Evolutionary conservation across 2,888 invertebrate species (phyloP).

Genomic region (Plebejus anna): DNA sequence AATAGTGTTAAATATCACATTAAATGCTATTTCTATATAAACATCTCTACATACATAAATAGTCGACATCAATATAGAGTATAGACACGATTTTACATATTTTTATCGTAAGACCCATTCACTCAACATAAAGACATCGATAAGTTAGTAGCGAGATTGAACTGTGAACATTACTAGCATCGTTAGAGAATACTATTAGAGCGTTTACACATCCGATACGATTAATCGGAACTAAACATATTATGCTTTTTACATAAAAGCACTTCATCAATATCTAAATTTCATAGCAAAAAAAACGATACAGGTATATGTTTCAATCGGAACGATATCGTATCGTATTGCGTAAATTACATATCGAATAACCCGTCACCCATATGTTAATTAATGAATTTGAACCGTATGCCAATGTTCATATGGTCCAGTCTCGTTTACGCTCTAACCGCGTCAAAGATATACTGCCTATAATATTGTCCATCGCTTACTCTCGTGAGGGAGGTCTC

Average conservation of each 20-base stretch:
- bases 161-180: slow-evolving; percentile 40
- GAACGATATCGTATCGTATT: not conserved
- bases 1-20: slow-evolving; percentile 9
- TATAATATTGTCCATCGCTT: slow-evolving; percentile 72
- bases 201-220: not conserved
- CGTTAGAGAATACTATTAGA: slow-evolving; percentile 11
- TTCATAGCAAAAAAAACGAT: too few relatives aligned
- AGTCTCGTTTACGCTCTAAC: slow-evolving; percentile 52
- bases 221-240: not conserved
- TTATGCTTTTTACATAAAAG: not conserved
- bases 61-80: slow-evolving; percentile 10
- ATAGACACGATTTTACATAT: slow-evolving; percentile 26
- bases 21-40: slow-evolving; percentile 13
- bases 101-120: slow-evolving; percentile 30
- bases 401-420: slow-evolving; percentile 37
- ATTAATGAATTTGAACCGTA: slow-evolving; percentile 13
- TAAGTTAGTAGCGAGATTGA: slow-evolving; percentile 48
- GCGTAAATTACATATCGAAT: not conserved
- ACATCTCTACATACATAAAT: slow-evolving; percentile 12
- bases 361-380: slow-evolving; percentile 18
- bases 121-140: slow-evolving; percentile 35
- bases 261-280: too few relatives aligned
- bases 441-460: slow-evolving; percentile 64
- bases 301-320: too few relatives aligned
- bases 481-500: slow-evolving; percentile 90